A percentile compares a stretch with the other conserved stretches of the same genome.
These are phyloP conservation scores for Probaryconus sp. DNA, from an alignment of 1,140 invertebrate genomes.

Conservation along the genomic window DNA sequence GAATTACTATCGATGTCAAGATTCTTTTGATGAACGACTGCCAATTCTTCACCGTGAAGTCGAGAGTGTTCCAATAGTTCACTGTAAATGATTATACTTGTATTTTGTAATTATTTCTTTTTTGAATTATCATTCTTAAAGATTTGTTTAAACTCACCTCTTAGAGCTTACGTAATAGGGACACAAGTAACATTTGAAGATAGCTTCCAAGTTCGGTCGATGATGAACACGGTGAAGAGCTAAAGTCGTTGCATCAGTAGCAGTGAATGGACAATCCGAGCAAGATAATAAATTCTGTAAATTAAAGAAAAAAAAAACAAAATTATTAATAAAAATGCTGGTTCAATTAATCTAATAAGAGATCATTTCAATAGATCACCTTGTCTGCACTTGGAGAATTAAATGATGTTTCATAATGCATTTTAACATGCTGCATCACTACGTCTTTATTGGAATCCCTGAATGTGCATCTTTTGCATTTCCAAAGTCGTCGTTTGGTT, in stretches of 20 bases:
- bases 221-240: constrained; percentile 86
- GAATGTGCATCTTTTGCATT: constrained; percentile 91
- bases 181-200: constrained; percentile 89
- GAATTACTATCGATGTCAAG: constrained; percentile 54
- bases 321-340: neutral
- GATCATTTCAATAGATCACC: constrained; percentile 49
- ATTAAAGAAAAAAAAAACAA: constrained; percentile 15
- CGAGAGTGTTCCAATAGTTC: constrained; percentile 73
- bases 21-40: constrained; percentile 70
- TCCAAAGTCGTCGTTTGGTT: constrained; percentile 83
- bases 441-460: constrained; percentile 83
- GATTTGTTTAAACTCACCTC: constrained; percentile 71
- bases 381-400: constrained; percentile 45
- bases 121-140: neutral
- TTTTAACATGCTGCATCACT: constrained; percentile 83
- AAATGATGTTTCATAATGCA: constrained; percentile 78
- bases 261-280: constrained; percentile 86
- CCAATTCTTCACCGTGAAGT: constrained; percentile 73
- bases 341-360: constrained; percentile 2
- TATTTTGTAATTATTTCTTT: constrained; percentile 3
- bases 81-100: constrained; percentile 46
- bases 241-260: constrained; percentile 81
- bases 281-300: constrained; percentile 77
- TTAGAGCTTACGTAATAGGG: constrained; percentile 85
- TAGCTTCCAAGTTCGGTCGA: constrained; percentile 82